phyloP scores from a whole-genome alignment of 2,888 invertebrate genomes.

The Noctua janthina region DNA sequence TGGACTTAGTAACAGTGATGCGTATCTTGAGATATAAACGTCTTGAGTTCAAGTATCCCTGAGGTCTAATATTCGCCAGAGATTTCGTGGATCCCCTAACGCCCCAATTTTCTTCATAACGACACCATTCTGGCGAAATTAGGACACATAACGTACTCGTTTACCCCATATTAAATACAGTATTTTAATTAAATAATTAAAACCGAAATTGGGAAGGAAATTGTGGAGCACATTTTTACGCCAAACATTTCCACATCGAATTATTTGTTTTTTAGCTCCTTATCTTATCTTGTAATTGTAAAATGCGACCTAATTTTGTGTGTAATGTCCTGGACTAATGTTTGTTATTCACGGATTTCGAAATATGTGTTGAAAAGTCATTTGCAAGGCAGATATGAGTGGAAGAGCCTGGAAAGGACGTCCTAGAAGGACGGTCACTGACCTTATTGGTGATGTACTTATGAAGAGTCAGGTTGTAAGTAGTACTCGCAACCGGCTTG shows the following conservation, averaged over 20 bases:
- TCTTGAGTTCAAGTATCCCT: neutral
- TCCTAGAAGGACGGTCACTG: neutral
- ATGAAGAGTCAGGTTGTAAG: neutral
- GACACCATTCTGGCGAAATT: neutral
- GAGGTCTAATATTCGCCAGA: neutral
- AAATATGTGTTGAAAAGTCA: neutral
- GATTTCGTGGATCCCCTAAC: conserved; percentile 7
- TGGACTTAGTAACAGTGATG: neutral
- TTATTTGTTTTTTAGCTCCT: conserved; percentile 39
- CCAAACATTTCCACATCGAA: conserved; percentile 32
- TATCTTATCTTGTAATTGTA: conserved; percentile 61
- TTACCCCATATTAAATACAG: conserved; percentile 17
- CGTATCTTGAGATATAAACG: neutral
- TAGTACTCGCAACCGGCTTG: neutral
- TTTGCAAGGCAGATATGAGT: neutral
- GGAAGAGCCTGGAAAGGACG: neutral
- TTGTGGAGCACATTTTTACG: conserved; percentile 8
- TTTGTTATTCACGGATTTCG: conserved; percentile 10
- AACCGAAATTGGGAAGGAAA: conserved; percentile 9
- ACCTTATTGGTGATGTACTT: neutral
- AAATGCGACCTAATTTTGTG: conserved; percentile 47
- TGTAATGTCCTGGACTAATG: conserved; percentile 15
- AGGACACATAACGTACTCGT: neutral
- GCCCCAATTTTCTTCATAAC: conserved; percentile 20
- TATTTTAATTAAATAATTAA: conserved; percentile 38